These are phyloP conservation scores for Eueremaeus valkanovi DNA, from an alignment of 2,888 invertebrate species.

Conservation along the genomic window DNA sequence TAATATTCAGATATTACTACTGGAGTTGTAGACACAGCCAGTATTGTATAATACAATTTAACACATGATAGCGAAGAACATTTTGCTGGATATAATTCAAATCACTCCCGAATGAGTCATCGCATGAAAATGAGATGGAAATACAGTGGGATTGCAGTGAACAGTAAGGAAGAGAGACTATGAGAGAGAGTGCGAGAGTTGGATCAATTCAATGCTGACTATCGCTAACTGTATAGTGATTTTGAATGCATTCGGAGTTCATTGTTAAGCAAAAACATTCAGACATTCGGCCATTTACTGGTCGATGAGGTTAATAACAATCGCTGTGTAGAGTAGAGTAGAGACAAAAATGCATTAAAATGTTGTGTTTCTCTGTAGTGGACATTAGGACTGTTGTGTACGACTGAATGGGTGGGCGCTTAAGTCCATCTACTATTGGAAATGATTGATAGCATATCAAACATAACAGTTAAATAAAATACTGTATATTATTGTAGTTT, in stretches of 20 bases:
- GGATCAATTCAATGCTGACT: neutral
- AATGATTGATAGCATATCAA: conserved; percentile 30
- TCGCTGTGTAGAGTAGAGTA: too few species aligned
- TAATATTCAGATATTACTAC: too few species aligned
- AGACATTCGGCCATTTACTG: conserved; percentile 25
- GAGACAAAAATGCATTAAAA: conserved; percentile 17
- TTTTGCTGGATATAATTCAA: conserved; percentile 27
- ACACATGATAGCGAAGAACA: conserved; percentile 8
- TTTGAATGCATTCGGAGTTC: too few species aligned
- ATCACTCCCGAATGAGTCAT: conserved; percentile 13
- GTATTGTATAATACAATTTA: conserved; percentile 19
- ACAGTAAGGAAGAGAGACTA: neutral
- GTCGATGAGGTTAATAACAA: conserved; percentile 25
- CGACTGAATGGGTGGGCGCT: conserved; percentile 22
- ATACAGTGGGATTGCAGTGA: neutral
- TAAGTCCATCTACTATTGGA: neutral
- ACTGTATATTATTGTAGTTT: neutral
- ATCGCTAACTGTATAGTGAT: neutral
- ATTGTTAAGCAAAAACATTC: conserved; percentile 16
- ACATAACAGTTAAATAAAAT: neutral
- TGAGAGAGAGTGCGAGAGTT: neutral
- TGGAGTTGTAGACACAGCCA: too few species aligned
- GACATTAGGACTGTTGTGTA: conserved; percentile 11
- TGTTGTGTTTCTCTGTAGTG: neutral
- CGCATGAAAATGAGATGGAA: conserved; percentile 34